Conservation (phyloP, 2,113 vertebrate species). For the Microtus oregoni region DNA sequence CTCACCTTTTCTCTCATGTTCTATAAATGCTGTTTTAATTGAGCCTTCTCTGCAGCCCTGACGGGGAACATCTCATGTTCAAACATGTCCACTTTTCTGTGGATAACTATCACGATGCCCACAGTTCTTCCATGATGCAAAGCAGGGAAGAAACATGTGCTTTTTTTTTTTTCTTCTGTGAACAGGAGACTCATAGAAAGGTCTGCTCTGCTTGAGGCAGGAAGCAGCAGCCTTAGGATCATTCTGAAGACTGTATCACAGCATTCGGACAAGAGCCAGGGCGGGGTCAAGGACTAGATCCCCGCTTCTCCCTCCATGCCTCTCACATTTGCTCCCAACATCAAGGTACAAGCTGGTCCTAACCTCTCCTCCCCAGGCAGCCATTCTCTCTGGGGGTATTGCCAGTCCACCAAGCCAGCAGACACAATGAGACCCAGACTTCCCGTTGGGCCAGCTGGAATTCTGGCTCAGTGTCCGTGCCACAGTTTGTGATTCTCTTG, state of each 20-base stretch:
- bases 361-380: accelerated
- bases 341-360: not conserved
- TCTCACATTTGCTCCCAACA: not conserved
- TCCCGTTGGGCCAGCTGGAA: not conserved
- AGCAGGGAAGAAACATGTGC: not conserved
- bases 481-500: not conserved
- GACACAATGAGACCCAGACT: not conserved
- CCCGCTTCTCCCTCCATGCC: not conserved
- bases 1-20: not conserved
- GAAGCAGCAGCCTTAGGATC: too few relatives aligned
- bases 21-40: too few relatives aligned
- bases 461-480: not conserved
- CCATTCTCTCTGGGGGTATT: not conserved
- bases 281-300: not conserved
- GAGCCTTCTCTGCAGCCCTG: not conserved
- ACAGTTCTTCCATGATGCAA: not conserved
- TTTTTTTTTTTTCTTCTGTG: not conserved
- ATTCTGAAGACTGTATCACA: not conserved
- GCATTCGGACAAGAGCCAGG: not conserved
- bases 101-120: not conserved
- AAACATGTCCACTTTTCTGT: not conserved
- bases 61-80: not conserved
- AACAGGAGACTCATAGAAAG: not conserved
- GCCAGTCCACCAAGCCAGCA: not conserved
- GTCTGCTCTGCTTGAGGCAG: not conserved